Conservation (phyloP, 2,888 invertebrate species). For the Ormyrus thymus region DNA sequence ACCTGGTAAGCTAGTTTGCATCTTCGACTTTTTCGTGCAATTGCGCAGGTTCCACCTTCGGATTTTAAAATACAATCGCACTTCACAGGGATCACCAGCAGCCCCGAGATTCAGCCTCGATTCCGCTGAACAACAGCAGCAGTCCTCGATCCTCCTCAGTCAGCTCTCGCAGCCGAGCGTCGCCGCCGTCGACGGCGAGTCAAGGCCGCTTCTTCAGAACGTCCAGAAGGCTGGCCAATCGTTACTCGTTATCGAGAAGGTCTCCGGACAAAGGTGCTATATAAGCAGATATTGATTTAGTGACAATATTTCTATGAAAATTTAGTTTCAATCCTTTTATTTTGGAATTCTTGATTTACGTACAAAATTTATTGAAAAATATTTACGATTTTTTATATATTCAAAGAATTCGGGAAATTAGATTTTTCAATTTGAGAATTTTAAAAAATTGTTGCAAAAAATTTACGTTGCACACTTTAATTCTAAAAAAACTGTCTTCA, state of each 20-base stretch:
- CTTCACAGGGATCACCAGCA: conserved; percentile 20
- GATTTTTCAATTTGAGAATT: neutral
- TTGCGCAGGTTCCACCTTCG: too few species aligned
- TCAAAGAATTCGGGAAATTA: neutral
- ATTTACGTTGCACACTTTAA: too few species aligned
- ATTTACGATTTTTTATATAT: neutral
- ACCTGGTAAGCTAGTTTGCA: conserved; percentile 30
- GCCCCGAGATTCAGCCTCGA: conserved; percentile 4
- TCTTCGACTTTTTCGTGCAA: neutral
- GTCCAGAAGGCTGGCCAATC: conserved; percentile 61
- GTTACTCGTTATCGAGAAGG: conserved; percentile 68
- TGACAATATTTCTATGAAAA: too few species aligned
- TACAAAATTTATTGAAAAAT: too few species aligned
- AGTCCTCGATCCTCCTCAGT: conserved; percentile 59
- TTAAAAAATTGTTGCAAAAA: too few species aligned
- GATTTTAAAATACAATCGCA: too few species aligned
- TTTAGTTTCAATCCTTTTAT: too few species aligned
- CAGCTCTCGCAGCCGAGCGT: conserved; percentile 63
- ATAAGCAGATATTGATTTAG: too few species aligned
- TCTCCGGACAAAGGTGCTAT: conserved; percentile 59
- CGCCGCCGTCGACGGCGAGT: conserved; percentile 59
- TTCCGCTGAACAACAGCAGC: conserved; percentile 17
- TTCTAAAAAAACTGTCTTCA: too few species aligned
- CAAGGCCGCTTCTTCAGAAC: conserved; percentile 30
- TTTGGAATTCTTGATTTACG: too few species aligned